These are phyloP conservation scores for Ophion obscuratus DNA, from an alignment of 2,888 invertebrate genomes.

Conservation along the genomic window DNA sequence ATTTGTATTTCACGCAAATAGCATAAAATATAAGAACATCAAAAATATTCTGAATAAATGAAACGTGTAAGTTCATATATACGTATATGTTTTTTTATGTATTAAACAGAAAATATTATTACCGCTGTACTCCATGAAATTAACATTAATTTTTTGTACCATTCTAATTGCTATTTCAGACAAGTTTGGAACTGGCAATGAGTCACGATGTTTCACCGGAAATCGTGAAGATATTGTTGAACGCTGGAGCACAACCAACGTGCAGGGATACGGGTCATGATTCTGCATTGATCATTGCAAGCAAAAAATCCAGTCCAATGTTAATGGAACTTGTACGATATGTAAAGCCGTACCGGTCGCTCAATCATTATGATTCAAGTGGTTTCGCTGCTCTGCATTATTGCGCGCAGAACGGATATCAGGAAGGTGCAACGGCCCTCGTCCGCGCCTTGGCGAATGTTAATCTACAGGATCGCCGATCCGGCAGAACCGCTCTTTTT, in stretches of 20 bases:
- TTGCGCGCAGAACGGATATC: constrained; percentile 75
- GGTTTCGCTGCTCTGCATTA: constrained; percentile 80
- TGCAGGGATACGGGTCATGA: constrained; percentile 70
- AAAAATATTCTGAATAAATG: not conserved
- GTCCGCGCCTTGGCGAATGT: constrained; percentile 73
- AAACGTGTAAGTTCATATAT: not conserved
- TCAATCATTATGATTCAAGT: constrained; percentile 73
- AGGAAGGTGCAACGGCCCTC: constrained; percentile 71
- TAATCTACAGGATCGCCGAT: constrained; percentile 77
- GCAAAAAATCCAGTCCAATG: constrained; percentile 71
- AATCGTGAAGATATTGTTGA: constrained; percentile 75
- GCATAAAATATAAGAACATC: no score
- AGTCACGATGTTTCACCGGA: constrained; percentile 67
- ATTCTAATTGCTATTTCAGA: constrained; percentile 70
- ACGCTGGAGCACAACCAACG: constrained; percentile 76
- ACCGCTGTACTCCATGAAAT: not conserved
- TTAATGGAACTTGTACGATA: constrained; percentile 72
- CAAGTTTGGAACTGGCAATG: constrained; percentile 79
- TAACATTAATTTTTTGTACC: not conserved
- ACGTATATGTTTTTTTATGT: not conserved
- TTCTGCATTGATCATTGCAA: constrained; percentile 78
- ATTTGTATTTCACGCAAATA: not conserved
- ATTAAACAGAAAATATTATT: not conserved
- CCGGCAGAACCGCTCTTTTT: constrained; percentile 80
- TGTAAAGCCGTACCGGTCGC: constrained; percentile 53